Percentiles rank a stretch among this genome's conserved stretches.
Conservation (phyloP, 2,888 invertebrate species). For the Diachrysia chrysitis region DNA sequence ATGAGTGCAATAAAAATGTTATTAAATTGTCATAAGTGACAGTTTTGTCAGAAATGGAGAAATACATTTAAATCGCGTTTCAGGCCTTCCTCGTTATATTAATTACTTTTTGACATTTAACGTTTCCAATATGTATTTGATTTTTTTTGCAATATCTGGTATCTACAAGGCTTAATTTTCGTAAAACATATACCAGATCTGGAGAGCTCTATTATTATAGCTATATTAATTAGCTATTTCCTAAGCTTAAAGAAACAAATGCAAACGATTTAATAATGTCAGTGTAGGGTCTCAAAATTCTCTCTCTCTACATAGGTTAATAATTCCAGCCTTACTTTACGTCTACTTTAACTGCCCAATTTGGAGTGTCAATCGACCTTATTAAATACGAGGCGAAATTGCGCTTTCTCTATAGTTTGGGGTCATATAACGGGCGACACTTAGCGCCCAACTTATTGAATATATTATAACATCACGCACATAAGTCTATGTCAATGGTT, state of each 20-base stretch:
- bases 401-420: conserved; percentile 71
- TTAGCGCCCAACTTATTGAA: conserved; percentile 55
- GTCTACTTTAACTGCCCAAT: conserved; percentile 21
- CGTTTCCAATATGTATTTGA: too few species aligned
- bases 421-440: conserved; percentile 72
- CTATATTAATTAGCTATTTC: too few species aligned
- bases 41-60: background rate
- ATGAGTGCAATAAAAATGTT: background rate
- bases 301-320: background rate
- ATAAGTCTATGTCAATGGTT: conserved; percentile 31
- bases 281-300: too few species aligned
- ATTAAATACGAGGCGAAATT: conserved; percentile 63
- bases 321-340: background rate
- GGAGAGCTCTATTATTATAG: too few species aligned
- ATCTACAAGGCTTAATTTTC: too few species aligned
- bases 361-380: conserved; percentile 47
- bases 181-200: too few species aligned
- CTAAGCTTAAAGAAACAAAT: too few species aligned
- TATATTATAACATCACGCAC: conserved; percentile 50
- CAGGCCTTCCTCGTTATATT: too few species aligned
- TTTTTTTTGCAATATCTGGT: too few species aligned
- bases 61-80: too few species aligned
- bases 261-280: too few species aligned
- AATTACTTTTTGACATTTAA: background rate
- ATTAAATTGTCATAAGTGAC: background rate